Base-by-base conservation (phyloP, 2,888 invertebrate genomes). In the Lamellibrachia satsuma region DNA sequence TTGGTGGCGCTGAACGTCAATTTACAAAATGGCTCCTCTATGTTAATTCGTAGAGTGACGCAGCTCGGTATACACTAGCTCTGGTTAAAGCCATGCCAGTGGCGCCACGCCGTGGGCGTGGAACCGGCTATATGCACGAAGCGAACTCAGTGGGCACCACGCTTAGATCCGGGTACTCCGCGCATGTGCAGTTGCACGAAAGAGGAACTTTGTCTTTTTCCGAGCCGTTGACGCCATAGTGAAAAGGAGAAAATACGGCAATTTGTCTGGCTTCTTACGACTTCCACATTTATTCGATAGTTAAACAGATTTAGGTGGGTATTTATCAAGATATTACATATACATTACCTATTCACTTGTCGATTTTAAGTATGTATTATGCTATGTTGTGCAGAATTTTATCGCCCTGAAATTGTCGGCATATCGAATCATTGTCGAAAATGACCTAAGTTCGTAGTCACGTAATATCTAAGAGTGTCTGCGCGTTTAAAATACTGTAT, bases 181-280 rank as follows among this genome's bases (percentile, higher is more conserved):
- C 93, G 95, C 95, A 95, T 95, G 95, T 95, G 94, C 95, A 95
- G 15, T 93, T 55, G 39, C 39, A 55, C 51, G 93, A 94, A 94
- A 93, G 93, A 93, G 93, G 95, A 94, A 96, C 96, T 95, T 95
- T 94, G 95, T 94, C 95, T 94, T 94, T 95, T 94, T 94, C 94
- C 92, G 92, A 92, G 92, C 91, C 92, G 92, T 93, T 94, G 92
- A 93, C 93, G 94, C 75, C 75, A 75, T 75, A 75, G 75, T 22
- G 75, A 75, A 75, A 75, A 75, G 75, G n/a, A 22, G 15, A 75
- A 75, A 75, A 75, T 75, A 75, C 22, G 22, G 22, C 75, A 75
- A 75, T 75, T 75, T 75, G 75, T 75, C 22, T 75, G 75, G 75
- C 75, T 75, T 75, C 75, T 75, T 75, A 75, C 75, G 75, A 75